These are phyloP conservation scores for Falcaria lacertinaria DNA, from an alignment of 2,888 invertebrate species.

Conservation along the genomic window DNA sequence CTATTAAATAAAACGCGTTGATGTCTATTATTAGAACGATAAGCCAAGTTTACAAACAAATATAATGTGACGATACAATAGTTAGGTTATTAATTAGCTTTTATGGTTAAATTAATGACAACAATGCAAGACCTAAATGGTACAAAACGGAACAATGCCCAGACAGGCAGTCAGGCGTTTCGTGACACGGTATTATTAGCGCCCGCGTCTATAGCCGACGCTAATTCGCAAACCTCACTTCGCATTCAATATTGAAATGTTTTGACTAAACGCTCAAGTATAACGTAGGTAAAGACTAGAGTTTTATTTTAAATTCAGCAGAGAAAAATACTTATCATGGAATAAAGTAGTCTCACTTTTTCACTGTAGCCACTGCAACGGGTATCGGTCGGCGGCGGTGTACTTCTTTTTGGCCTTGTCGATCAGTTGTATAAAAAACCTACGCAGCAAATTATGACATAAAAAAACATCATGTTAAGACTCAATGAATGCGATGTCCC, in stretches of 20 bases:
- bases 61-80: not conserved
- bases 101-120: not conserved
- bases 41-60: constrained; percentile 6
- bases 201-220: constrained; percentile 21
- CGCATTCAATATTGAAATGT: constrained; percentile 22
- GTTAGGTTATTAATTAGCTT: not conserved
- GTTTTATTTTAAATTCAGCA: too few species aligned
- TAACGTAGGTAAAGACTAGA: too few species aligned
- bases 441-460: too few species aligned
- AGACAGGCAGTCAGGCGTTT: constrained; percentile 1
- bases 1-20: not conserved
- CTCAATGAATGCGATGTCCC: too few species aligned
- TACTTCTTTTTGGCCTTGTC: too few species aligned
- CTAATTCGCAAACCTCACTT: constrained; percentile 15
- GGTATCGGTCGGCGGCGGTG: too few species aligned
- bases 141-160: not conserved
- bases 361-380: too few species aligned
- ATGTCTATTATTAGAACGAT: not conserved
- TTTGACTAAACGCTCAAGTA: not conserved
- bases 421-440: too few species aligned
- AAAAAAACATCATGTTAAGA: too few species aligned
- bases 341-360: too few species aligned
- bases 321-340: too few species aligned
- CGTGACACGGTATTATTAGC: constrained; percentile 50
- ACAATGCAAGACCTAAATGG: not conserved